These are phyloP conservation scores for Falco punctatus DNA, from an alignment of 2,113 vertebrate genomes.

Conservation along the genomic window DNA sequence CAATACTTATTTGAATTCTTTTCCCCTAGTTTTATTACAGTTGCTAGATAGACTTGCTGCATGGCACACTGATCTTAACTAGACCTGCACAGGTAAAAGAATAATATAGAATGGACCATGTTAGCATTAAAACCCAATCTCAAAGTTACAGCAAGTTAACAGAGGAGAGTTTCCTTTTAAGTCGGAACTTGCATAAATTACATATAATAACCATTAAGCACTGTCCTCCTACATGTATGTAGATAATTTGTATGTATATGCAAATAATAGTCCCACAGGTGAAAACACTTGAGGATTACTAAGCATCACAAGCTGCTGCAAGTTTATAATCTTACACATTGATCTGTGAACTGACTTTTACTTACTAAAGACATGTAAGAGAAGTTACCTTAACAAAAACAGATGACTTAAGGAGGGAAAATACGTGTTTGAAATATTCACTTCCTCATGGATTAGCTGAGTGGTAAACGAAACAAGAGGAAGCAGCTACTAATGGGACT, in stretches of 20 bases:
- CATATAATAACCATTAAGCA: neutral
- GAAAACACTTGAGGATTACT: neutral
- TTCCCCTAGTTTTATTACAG: neutral
- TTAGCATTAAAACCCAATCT: neutral
- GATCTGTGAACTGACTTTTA: neutral
- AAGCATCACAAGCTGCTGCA: neutral
- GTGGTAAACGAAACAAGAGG: neutral
- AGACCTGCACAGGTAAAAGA: neutral
- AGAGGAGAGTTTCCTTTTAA: neutral
- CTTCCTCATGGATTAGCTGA: neutral
- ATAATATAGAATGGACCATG: rapidly evolving
- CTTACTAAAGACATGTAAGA: neutral
- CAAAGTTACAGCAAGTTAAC: neutral
- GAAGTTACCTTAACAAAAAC: neutral
- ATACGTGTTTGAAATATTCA: neutral
- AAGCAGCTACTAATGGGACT: neutral
- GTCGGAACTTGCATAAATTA: neutral
- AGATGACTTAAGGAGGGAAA: neutral
- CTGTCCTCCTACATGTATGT: neutral
- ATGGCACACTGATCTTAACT: neutral
- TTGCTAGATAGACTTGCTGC: neutral
- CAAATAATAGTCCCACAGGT: neutral
- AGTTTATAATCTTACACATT: neutral
- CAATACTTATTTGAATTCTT: neutral
- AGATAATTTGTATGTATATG: neutral